phyloP scores from a whole-genome alignment of 2,888 invertebrate species.

The Cantharis lateralis region DNA sequence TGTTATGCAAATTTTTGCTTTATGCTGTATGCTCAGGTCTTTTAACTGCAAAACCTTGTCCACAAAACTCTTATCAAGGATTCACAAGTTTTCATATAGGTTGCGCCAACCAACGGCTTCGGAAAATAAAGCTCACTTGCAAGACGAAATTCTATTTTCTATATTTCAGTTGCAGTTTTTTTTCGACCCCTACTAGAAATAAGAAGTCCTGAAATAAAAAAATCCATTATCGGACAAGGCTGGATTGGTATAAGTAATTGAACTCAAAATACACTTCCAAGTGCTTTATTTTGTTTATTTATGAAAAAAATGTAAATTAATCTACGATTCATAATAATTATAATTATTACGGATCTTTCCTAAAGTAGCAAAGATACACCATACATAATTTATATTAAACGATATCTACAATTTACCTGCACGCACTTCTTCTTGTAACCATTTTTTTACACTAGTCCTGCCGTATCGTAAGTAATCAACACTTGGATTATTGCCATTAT shows the following conservation, averaged over 20 bases:
- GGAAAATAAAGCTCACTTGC: too few species aligned
- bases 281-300: constrained; percentile 65
- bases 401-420: constrained; percentile 47
- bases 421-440: constrained; percentile 24
- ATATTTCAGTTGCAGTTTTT: too few species aligned
- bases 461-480: constrained; percentile 38
- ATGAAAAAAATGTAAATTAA: constrained; percentile 73
- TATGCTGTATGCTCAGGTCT: too few species aligned
- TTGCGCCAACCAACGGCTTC: too few species aligned
- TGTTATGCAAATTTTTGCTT: not conserved
- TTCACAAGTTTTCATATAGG: too few species aligned
- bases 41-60: too few species aligned
- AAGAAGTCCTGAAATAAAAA: too few species aligned
- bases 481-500: constrained; percentile 45
- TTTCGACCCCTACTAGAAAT: too few species aligned
- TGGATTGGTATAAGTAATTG: not conserved
- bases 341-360: constrained; percentile 42
- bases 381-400: constrained; percentile 44
- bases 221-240: too few species aligned
- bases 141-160: too few species aligned
- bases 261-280: constrained; percentile 27
- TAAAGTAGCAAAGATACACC: constrained; percentile 46
- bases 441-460: constrained; percentile 43
- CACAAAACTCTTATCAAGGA: too few species aligned
- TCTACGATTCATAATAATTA: constrained; percentile 57